phyloP scores from a whole-genome alignment of 1,140 invertebrate genomes.

The Notospermus geniculatus region DNA sequence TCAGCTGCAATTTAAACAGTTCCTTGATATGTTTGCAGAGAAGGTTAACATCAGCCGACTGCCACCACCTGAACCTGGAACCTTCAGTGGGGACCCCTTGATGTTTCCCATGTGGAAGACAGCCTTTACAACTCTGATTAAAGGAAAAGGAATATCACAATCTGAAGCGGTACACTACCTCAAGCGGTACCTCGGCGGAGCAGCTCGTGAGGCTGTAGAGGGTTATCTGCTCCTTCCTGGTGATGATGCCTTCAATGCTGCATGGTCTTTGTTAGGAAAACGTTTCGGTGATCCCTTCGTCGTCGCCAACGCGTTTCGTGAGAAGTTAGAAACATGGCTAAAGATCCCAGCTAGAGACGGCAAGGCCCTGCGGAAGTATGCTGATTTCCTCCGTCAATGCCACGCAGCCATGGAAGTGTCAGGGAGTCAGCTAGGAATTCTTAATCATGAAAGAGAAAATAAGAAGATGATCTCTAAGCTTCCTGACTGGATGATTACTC shows the following conservation, averaged over 20 bases:
- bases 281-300: conserved; percentile 19
- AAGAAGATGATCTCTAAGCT: conserved; percentile 25
- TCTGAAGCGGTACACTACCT: conserved; percentile 11
- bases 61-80: conserved; percentile 24
- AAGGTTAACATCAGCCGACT: conserved; percentile 10
- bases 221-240: conserved; percentile 10
- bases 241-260: conserved; percentile 16
- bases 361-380: conserved; percentile 16
- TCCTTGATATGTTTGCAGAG: neutral
- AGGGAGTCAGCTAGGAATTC: conserved; percentile 10
- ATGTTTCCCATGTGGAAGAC: conserved; percentile 16
- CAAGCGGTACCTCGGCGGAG: conserved; percentile 10
- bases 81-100: conserved; percentile 26
- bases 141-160: neutral
- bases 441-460: conserved; percentile 29
- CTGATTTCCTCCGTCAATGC: conserved; percentile 22
- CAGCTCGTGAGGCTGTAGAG: conserved; percentile 11
- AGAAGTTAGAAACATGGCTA: conserved; percentile 16
- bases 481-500: conserved; percentile 26
- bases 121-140: conserved; percentile 10
- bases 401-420: neutral
- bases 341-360: conserved; percentile 11
- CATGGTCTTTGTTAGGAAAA: conserved; percentile 11
- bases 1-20: too few relatives aligned
- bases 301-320: conserved; percentile 13